These are phyloP conservation scores for Mimas tiliae DNA, from an alignment of 2,888 invertebrate species.

Conservation along the genomic window DNA sequence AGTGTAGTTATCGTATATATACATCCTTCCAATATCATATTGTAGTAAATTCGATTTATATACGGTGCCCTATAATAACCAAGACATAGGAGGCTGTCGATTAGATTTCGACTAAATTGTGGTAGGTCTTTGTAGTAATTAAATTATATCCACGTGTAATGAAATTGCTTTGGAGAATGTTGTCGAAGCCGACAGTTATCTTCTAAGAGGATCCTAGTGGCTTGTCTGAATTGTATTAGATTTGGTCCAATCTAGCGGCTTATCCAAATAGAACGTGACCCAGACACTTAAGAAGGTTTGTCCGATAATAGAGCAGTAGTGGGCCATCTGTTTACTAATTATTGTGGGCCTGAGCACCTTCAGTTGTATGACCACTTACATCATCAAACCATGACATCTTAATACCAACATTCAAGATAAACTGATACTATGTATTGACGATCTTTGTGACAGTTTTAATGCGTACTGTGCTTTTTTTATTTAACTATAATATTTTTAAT, in stretches of 20 bases:
- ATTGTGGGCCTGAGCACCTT: too few species aligned
- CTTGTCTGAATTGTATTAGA: neutral
- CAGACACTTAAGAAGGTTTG: neutral
- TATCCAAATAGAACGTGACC: neutral
- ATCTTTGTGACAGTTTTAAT: too few species aligned
- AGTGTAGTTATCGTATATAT: too few species aligned
- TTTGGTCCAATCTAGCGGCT: neutral
- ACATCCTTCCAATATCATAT: too few species aligned
- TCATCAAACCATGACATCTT: too few species aligned
- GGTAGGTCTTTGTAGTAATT: neutral
- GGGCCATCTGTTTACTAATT: neutral
- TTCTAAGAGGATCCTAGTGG: neutral
- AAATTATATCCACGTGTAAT: conserved; percentile 10
- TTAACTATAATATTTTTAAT: too few species aligned
- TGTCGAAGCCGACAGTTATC: neutral
- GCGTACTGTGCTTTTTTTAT: too few species aligned
- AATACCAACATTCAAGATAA: too few species aligned
- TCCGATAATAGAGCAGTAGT: too few species aligned
- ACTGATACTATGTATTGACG: too few species aligned
- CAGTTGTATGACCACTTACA: too few species aligned
- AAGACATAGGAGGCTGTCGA: neutral
- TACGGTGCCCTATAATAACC: neutral
- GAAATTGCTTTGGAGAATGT: conserved; percentile 7
- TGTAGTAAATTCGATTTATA: neutral
- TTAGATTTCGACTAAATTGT: neutral